Evolutionary conservation across 2,113 vertebrate species (phyloP).

Genomic region (Epinephelus moara): DNA sequence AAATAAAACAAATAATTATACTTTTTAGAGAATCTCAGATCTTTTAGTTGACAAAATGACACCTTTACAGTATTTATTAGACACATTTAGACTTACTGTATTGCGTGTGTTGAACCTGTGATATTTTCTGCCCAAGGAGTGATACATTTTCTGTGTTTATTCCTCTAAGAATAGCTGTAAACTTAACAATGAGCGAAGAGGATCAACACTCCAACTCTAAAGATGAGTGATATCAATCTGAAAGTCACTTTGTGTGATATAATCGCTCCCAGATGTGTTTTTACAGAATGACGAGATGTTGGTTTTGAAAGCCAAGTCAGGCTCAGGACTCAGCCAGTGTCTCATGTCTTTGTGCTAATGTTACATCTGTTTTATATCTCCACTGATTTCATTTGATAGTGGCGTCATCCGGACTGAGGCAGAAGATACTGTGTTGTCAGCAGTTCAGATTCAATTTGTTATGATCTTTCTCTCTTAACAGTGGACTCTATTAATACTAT

Average conservation of each 20-base stretch:
- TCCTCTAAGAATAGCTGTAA: background rate
- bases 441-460: background rate
- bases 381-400: background rate
- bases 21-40: background rate
- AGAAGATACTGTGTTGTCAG: background rate
- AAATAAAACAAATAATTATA: background rate
- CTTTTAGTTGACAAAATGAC: background rate
- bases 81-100: background rate
- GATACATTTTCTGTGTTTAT: constrained; percentile 1
- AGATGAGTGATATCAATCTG: constrained; percentile 3
- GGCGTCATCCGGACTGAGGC: constrained; percentile 9
- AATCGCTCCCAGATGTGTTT: constrained; percentile 48
- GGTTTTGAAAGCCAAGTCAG: constrained; percentile 11
- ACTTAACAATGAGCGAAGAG: background rate
- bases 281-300: constrained; percentile 33
- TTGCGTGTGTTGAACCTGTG: background rate
- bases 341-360: constrained; percentile 18
- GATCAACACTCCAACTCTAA: constrained; percentile 8
- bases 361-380: constrained; percentile 48
- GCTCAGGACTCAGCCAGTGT: background rate
- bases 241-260: constrained; percentile 5
- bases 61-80: background rate
- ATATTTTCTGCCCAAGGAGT: background rate
- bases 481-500: background rate
- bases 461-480: background rate